Evolutionary conservation across 2,113 vertebrate genomes (phyloP), one percentile per base, ranked within the genome.

Genomic region (Chiloscyllium plagiosum): DNA sequence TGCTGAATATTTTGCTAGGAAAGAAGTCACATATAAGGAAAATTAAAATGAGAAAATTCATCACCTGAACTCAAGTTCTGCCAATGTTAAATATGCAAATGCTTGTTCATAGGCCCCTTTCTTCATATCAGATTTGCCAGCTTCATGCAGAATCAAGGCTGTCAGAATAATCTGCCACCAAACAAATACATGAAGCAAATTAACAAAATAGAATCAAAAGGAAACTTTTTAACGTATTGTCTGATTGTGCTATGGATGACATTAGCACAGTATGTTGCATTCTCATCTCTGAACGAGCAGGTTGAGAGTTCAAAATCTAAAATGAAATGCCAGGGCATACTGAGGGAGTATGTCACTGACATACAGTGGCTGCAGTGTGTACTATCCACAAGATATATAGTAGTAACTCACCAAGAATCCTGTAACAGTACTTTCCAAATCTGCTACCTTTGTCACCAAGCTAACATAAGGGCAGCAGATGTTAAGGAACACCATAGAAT

Each of bases 81-180:
- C 94, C 0, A 17, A 15, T 0, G 50, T 33, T 52, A 95, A 70
- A 52, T 72, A 95, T 15, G 0, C 0, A 1, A 76, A 26, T 15
- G 94, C 94, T 29, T 33, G 22, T 26, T 13, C 2, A 29, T 72
- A 76, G 1, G 33, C 47, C 10, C 3, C 15, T 13, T 52, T 52
- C 94, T 95, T 95, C 94, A 95, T 76, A 2, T 76, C 29, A 29
- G 42, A 50, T 52, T 68, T 37, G 26, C 20, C 94, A 2, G 7
- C 26, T 42, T 95, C 94, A 19, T 95, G 94, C 69, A 95, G 94
- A 24, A 95, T 52, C 94, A 95, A 52, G 69, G 68, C 94, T 52
- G 69, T 76, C 15, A 95, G 69, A 95, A 95, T 72, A 33, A 8
- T 26, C 94, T 95, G 29, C 33, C 94, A 19, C 42, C 37, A 95